Conservation (phyloP, 2,888 invertebrate species). For the Noctuana brunneofusca region DNA sequence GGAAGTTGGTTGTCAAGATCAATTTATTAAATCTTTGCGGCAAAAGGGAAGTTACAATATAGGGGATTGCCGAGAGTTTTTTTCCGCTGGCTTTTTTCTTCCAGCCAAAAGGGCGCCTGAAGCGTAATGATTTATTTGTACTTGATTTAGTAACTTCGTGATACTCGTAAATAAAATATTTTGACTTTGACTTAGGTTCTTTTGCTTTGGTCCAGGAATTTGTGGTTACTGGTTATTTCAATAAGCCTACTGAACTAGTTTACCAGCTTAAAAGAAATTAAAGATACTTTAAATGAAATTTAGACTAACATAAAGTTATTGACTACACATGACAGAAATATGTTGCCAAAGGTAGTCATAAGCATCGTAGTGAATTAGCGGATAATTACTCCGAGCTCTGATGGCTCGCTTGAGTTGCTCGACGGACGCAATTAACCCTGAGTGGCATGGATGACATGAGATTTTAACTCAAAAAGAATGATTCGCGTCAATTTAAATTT, state of each 20-base stretch:
- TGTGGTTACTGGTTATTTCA: no score
- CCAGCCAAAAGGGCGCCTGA: no score
- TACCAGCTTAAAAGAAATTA: no score
- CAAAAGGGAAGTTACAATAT: no score
- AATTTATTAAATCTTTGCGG: neutral
- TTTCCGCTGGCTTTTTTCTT: no score
- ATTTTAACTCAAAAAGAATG: slow-evolving; percentile 16
- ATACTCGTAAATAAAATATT: no score
- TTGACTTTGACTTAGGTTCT: no score
- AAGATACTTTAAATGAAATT: neutral
- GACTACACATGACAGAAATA: slow-evolving; percentile 3
- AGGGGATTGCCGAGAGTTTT: no score
- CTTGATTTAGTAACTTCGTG: no score
- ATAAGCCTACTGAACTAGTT: no score
- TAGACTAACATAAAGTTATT: neutral
- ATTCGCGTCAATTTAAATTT: slow-evolving; percentile 14
- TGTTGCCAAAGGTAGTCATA: slow-evolving; percentile 9
- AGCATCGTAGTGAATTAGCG: slow-evolving; percentile 57
- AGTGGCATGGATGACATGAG: slow-evolving; percentile 37
- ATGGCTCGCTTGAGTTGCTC: slow-evolving; percentile 48
- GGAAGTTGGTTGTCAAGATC: neutral
- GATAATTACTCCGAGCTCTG: slow-evolving; percentile 70
- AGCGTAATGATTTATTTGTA: no score
- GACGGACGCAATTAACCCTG: slow-evolving; percentile 66
- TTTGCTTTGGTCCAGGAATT: no score